Base-by-base conservation (phyloP, 2,797 vertebrate genomes). In the Phoxinus dragarum region DNA sequence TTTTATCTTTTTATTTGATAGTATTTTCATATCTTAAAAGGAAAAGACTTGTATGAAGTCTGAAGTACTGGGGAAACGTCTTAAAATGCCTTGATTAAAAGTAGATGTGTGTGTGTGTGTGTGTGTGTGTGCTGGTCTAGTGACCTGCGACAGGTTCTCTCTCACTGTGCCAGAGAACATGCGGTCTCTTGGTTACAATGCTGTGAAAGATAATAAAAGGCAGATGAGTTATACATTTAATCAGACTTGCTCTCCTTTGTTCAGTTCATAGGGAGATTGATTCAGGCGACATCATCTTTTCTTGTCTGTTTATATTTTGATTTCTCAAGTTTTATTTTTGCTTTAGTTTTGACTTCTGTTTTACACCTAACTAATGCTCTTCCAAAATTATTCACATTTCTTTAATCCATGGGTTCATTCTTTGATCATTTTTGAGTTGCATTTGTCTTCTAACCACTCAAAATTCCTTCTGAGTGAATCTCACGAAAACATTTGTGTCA, bases 21-120 rank as follows among this genome's bases (percentile, higher is more conserved):
- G 17, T 61, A 64, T 86, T 89, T 90, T 88, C 85, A 87, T 90
- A 87, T 86, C 77, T 42, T 83, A 75, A 72, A 31, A 47, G 16
- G 80, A 82, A 36, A 82, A 42, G 73, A 66, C 59, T 74, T 31
- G 21, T 64, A 54, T 23, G 67, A 49, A 84, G 82, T 66, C 14
- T 78, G 23, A 77, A 59, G 68, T 78, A 59, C 47, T 23, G 34
- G 27, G 27, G n/a, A 17, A 31, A 66, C 68, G n/a, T 84, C 31
- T 73, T 66, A 73, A 85, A 74, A 88, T 88, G 83, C 86, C 86
- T 84, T 84, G 77, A 74, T 40, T 36, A 23, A 31, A 54, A 66
- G 3, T 79, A 54, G 47, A 8, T 61, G 27, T 27, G 27, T 27
- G 17, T 86, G 59, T 80, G 8, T 61, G 59, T 80, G 8, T 61